Conservation (phyloP, 2,113 vertebrate genomes). For the Capra hircus region DNA sequence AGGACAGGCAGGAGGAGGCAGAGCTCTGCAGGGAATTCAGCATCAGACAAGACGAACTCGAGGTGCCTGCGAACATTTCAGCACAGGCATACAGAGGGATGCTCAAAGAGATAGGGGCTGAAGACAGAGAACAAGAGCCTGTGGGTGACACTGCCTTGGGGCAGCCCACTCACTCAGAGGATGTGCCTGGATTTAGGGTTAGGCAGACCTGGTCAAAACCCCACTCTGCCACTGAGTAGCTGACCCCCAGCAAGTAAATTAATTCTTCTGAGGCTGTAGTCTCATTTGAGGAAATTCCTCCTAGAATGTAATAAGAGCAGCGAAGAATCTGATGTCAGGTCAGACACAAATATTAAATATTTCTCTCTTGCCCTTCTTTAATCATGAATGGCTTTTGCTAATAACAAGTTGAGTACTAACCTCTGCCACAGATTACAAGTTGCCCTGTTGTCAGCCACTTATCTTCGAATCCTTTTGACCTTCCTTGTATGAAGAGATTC, state of each 20-base stretch:
- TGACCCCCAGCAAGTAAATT: not conserved
- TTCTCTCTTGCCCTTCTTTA: constrained; percentile 17
- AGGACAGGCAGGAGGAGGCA: not conserved
- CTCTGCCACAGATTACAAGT: not conserved
- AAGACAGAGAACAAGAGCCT: not conserved
- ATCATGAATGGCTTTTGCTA: not conserved
- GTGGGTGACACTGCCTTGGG: rapidly evolving
- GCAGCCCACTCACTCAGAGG: not conserved
- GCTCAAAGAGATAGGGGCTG: rapidly evolving
- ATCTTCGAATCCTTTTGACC: constrained; percentile 17
- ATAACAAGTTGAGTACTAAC: not conserved
- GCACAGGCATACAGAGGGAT: not conserved
- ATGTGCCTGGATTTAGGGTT: not conserved
- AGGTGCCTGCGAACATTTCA: not conserved
- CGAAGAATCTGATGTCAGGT: not conserved
- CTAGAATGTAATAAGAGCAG: constrained; percentile 14
- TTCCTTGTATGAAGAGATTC: not conserved
- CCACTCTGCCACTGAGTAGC: not conserved
- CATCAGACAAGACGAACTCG: not conserved
- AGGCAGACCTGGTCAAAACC: not conserved
- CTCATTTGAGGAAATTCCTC: constrained; percentile 3
- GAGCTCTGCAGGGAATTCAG: not conserved
- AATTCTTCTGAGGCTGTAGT: not conserved
- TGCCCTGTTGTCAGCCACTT: not conserved
- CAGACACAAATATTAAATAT: not conserved